These are phyloP conservation scores for Cottoperca gobio DNA, from an alignment of 2,797 vertebrate genomes.

Conservation along the genomic window DNA sequence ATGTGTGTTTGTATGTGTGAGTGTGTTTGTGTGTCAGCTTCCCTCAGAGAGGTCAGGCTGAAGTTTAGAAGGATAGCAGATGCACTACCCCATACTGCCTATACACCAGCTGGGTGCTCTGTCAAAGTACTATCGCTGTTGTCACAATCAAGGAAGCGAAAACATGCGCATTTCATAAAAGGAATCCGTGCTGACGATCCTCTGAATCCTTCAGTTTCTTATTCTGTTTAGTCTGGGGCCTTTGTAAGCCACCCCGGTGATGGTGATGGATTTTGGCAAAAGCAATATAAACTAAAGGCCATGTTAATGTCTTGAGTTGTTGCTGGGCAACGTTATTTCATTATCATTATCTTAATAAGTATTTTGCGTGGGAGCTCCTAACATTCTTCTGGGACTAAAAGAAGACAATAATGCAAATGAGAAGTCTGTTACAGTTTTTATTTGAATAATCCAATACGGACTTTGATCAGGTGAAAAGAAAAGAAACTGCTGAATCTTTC, in stretches of 20 bases:
- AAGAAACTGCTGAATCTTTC: neutral
- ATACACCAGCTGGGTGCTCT: constrained; percentile 66
- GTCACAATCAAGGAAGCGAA: constrained; percentile 47
- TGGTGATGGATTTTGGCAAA: neutral
- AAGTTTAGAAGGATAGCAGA: constrained; percentile 70
- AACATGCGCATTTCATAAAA: constrained; percentile 24
- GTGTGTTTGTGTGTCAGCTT: constrained; percentile 41
- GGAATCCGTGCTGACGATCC: constrained; percentile 13
- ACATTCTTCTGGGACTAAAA: constrained; percentile 4
- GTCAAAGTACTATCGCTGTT: constrained; percentile 61
- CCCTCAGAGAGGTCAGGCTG: constrained; percentile 69
- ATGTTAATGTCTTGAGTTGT: constrained; percentile 7
- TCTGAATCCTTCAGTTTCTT: neutral
- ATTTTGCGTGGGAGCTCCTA: constrained; percentile 13
- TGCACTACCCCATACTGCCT: constrained; percentile 49
- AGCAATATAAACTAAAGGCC: neutral
- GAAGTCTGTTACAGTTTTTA: neutral
- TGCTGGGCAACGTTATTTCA: constrained; percentile 17
- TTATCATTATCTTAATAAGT: constrained; percentile 22
- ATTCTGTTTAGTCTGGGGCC: neutral
- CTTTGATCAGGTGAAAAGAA: neutral
- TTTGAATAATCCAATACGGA: neutral
- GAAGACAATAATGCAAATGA: constrained; percentile 1
- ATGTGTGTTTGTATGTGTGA: constrained; percentile 31
- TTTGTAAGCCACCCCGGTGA: neutral